Base-by-base conservation (phyloP, 2,113 vertebrate genomes). In the Coreoperca whiteheadi region DNA sequence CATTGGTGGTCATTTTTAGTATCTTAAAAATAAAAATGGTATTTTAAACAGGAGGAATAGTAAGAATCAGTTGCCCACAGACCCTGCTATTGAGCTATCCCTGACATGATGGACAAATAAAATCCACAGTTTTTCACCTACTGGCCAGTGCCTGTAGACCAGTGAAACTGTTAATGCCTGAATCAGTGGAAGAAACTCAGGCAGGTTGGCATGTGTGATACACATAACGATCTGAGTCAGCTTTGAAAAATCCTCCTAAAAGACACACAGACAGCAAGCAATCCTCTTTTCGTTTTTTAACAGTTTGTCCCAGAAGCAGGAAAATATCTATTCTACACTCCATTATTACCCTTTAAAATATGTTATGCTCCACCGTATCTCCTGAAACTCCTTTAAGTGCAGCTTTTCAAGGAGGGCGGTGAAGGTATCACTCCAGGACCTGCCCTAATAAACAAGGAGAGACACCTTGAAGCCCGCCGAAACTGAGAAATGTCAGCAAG, bases 401-500 rank as follows among this genome's bases (percentile, higher is more conserved):
- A 79, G 74, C 51, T 82, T 81, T 80, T 70, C 39, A 54, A 11
- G 14, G 51, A 69, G 50, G 32, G 20, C 4, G 25, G 54, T 67
- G 21, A 81, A 50, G 53, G 64, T 57, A 43, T 72, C 57, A 39
- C 78, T 76, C n/a, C 37, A 43, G 72, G 68, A 84, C 60, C 61
- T 53, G 41, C 51, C 63, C 82, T 81, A 41, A 78, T 78, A 77
- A 83, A 87, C 67, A 76, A 43, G 41, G 60, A 86, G 78, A 66
- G 75, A 71, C 37, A 63, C 61, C 69, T 71, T 54, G 63, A 81
- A 80, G 74, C 54, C 72, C 50, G 21, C 57, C 41, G 67, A 85
- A 74, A 65, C 73, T 65, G 64, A 81, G 71, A 82, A 77, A 85
- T 59, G 71, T 80, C 81, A 88, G 82, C 79, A 73, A 56, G 77